A percentile compares a stretch with the other conserved stretches of the same genome.
phyloP scores from a whole-genome alignment of 2,797 vertebrate species.

The Leptodactylus fallax region DNA sequence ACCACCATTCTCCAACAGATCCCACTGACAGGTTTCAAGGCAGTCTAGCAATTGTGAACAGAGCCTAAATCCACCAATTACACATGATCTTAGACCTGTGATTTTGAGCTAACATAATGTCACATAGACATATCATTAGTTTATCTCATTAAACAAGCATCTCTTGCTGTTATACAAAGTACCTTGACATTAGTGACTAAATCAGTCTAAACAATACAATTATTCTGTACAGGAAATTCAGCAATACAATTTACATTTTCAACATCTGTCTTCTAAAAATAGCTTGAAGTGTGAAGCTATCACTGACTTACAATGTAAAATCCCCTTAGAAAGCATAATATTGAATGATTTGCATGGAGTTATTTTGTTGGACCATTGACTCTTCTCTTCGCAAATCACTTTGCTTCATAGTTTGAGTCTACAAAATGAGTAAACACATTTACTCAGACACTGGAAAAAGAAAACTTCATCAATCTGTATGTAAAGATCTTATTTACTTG shows the following conservation, averaged over 20 bases:
- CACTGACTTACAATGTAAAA: background rate
- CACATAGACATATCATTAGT: slow-evolving; percentile 28
- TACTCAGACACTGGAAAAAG: too few species aligned
- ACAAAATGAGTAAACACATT: background rate
- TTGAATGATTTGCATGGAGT: background rate
- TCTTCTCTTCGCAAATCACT: background rate
- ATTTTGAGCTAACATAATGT: slow-evolving; percentile 31
- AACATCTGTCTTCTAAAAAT: slow-evolving; percentile 1
- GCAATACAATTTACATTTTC: background rate
- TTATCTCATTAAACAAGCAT: slow-evolving; percentile 25
- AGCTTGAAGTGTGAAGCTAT: background rate
- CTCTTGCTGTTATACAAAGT: background rate
- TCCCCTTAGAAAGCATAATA: background rate
- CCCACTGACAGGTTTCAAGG: background rate
- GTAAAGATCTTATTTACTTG: too few species aligned
- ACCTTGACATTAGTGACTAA: slow-evolving; percentile 29
- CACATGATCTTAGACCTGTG: slow-evolving; percentile 20
- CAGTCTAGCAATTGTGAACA: background rate
- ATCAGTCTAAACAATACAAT: slow-evolving; percentile 7
- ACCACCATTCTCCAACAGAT: too few species aligned
- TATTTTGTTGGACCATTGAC: background rate
- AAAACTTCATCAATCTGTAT: too few species aligned
- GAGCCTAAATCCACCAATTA: slow-evolving; percentile 1
- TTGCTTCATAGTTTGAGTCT: background rate
- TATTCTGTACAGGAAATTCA: background rate